phyloP scores from a whole-genome alignment of 92 coral and sea anemone species.

The Phenganax stokvisi region DNA sequence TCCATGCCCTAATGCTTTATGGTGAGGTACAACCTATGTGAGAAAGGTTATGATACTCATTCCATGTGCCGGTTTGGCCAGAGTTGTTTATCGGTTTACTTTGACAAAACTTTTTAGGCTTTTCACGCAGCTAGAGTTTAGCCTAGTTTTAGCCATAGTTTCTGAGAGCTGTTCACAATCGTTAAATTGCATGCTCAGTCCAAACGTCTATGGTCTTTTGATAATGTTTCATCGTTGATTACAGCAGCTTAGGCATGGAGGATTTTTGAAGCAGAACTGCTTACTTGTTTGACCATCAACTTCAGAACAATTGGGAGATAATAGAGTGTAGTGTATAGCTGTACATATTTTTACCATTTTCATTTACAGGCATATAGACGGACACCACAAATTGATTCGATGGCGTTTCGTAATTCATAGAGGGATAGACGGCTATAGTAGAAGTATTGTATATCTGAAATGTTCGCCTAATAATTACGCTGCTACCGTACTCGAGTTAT shows the following conservation, averaged over 20 bases:
- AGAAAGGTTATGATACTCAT: not conserved
- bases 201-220: not conserved
- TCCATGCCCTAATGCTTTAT: constrained; percentile 35
- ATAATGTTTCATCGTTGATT: not conserved
- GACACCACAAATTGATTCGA: constrained; percentile 43
- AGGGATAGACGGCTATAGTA: constrained; percentile 45
- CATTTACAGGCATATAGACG: constrained; percentile 43
- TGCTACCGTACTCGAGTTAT: constrained; percentile 4
- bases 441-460: constrained; percentile 8
- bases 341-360: not conserved
- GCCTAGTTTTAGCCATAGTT: too few relatives aligned
- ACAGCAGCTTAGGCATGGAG: too few relatives aligned
- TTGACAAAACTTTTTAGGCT: not conserved
- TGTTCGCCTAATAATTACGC: constrained; percentile 3
- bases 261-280: not conserved
- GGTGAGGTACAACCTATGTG: constrained; percentile 1
- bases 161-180: too few relatives aligned
- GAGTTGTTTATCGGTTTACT: not conserved
- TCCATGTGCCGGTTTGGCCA: too few relatives aligned
- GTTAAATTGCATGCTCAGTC: too few relatives aligned
- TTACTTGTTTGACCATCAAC: not conserved
- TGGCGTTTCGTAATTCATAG: constrained; percentile 49
- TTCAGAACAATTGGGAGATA: too few relatives aligned
- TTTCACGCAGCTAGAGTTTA: too few relatives aligned
- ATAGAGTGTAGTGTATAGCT: not conserved